phyloP scores from a whole-genome alignment of 1,140 invertebrate species.

The Batillaria attramentaria region DNA sequence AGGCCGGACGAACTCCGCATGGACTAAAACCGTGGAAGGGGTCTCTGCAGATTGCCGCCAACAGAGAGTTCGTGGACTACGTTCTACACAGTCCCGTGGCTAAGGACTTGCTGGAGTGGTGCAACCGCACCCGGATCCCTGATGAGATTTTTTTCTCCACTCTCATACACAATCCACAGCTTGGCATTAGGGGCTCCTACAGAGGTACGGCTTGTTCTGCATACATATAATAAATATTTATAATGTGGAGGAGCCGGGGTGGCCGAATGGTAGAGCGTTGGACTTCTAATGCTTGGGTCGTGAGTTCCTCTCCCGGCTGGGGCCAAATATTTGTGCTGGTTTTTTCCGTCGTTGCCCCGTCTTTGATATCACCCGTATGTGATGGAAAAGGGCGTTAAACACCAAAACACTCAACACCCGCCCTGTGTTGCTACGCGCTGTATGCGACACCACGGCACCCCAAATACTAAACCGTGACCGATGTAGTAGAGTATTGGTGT shows the following conservation, averaged over 20 bases:
- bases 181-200: conserved; percentile 34
- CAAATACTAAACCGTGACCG: too few species aligned
- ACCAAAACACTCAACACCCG: too few species aligned
- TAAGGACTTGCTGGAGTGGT: conserved; percentile 49
- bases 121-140: conserved; percentile 43
- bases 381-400: neutral
- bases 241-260: too few species aligned
- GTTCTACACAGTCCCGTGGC: conserved; percentile 34
- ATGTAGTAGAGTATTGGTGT: too few species aligned
- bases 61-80: conserved; percentile 50
- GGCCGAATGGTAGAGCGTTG: neutral
- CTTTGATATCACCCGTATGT: neutral
- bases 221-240: too few species aligned
- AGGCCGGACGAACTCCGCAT: neutral
- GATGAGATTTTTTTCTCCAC: conserved; percentile 55
- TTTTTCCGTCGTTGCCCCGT: neutral
- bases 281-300: neutral
- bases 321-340: neutral
- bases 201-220: conserved; percentile 26
- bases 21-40: conserved; percentile 47
- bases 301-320: neutral
- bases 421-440: too few species aligned
- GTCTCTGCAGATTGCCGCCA: conserved; percentile 45
- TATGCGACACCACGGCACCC: too few species aligned
- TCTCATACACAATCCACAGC: conserved; percentile 47